phyloP scores from a whole-genome alignment of 2,888 invertebrate genomes.

The Drosophila trichaetosa region DNA sequence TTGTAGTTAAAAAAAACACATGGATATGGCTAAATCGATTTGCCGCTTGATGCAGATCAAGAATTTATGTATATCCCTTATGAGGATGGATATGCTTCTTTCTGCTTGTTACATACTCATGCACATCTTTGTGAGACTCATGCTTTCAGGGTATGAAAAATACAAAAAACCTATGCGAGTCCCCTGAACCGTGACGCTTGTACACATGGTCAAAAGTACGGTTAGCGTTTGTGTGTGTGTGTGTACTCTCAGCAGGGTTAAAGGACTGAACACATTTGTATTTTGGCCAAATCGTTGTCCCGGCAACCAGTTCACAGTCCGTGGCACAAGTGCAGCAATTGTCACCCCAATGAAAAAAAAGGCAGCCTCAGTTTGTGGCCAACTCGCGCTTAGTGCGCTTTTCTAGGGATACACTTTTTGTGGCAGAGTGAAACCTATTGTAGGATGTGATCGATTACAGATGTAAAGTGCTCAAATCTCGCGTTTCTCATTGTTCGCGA shows the following conservation, averaged over 20 bases:
- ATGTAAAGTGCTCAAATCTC: slow-evolving; percentile 33
- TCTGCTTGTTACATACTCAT: not conserved
- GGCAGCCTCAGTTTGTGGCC: slow-evolving; percentile 59
- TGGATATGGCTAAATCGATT: not conserved
- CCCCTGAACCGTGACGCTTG: slow-evolving; percentile 56
- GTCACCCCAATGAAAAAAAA: slow-evolving; percentile 54
- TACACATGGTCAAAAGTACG: slow-evolving; percentile 30
- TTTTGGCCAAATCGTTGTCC: slow-evolving; percentile 73
- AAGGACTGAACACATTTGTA: slow-evolving; percentile 45
- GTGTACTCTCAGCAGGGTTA: slow-evolving; percentile 48
- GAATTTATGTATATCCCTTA: not conserved
- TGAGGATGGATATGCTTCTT: fast-evolving
- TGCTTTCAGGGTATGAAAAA: not conserved
- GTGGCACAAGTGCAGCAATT: slow-evolving; percentile 43
- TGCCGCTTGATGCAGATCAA: not conserved
- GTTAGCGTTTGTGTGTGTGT: not conserved
- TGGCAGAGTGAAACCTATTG: not conserved
- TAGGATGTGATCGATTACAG: slow-evolving; percentile 67
- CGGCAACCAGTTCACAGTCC: slow-evolving; percentile 52
- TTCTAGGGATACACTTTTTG: slow-evolving; percentile 18
- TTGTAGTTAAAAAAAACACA: not conserved
- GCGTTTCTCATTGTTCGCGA: slow-evolving; percentile 17
- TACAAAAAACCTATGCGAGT: slow-evolving; percentile 10
- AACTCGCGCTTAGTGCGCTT: slow-evolving; percentile 51
- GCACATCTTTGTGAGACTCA: not conserved